phyloP scores from a whole-genome alignment of 2,888 invertebrate genomes.

The Coelogynopora nodosa region DNA sequence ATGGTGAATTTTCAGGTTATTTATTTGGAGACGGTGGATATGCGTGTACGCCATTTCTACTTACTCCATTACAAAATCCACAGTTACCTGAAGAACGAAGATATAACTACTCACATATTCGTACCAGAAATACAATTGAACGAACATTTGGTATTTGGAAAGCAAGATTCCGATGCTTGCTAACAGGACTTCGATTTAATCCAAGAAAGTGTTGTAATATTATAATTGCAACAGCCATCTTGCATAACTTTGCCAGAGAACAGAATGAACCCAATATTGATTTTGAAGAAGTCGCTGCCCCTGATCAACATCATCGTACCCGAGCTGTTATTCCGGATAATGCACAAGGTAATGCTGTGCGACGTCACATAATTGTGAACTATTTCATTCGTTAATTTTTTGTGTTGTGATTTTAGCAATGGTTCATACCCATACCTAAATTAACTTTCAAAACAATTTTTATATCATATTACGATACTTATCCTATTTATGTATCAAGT shows the following conservation, averaged over 20 bases:
- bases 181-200: background rate
- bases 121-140: slow-evolving; percentile 4
- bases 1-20: background rate
- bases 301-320: background rate
- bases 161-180: slow-evolving; percentile 17
- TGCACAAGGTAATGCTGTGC: background rate
- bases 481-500: background rate
- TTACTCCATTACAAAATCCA: background rate
- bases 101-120: background rate
- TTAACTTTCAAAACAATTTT: no score
- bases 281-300: background rate
- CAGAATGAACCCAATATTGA: background rate
- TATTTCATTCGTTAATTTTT: background rate
- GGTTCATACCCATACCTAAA: background rate
- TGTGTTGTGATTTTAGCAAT: background rate
- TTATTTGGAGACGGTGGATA: background rate
- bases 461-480: background rate
- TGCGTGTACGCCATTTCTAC: background rate
- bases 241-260: slow-evolving; percentile 3
- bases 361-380: background rate
- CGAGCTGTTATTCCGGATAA: background rate
- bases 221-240: background rate
- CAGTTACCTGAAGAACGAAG: background rate
- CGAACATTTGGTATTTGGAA: slow-evolving; percentile 22
- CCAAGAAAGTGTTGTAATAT: slow-evolving; percentile 17